These are phyloP conservation scores for Galaxea fascicularis DNA, from an alignment of 92 coral and sea anemone genomes.

Conservation along the genomic window DNA sequence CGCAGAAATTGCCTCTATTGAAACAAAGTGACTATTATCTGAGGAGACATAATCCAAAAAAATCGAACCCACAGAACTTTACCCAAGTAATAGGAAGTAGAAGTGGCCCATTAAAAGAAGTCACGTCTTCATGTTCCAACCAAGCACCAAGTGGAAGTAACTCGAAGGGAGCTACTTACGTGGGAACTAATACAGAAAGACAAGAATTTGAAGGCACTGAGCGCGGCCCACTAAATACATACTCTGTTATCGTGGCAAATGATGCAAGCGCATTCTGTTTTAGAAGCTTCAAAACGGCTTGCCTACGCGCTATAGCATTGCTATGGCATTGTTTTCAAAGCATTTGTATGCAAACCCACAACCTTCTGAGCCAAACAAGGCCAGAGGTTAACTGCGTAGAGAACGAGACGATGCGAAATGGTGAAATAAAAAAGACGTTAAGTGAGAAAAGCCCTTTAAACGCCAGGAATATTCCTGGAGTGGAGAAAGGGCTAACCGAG, in stretches of 20 bases:
- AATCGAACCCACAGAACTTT: neutral
- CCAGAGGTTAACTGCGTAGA: neutral
- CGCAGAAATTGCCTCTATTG: neutral
- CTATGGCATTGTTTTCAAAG: neutral
- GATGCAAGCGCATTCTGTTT: neutral
- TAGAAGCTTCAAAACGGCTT: neutral
- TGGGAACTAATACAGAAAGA: neutral
- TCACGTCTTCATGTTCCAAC: neutral
- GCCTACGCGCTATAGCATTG: neutral
- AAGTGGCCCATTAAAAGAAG: neutral
- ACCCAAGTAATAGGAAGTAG: neutral
- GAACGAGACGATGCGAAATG: neutral
- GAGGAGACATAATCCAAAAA: neutral
- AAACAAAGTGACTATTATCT: neutral
- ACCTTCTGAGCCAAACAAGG: neutral
- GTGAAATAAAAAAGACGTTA: neutral
- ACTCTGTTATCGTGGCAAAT: neutral
- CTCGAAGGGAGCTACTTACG: no score
- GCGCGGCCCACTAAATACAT: neutral
- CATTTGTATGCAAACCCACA: neutral
- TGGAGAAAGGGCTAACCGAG: neutral
- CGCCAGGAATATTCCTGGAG: neutral
- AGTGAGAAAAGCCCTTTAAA: slow-evolving; percentile 8
- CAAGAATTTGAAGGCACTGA: neutral
- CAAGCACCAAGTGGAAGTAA: neutral